Evolutionary conservation across 2,113 vertebrate species (phyloP).

Genomic region (Cebidichthys violaceus): DNA sequence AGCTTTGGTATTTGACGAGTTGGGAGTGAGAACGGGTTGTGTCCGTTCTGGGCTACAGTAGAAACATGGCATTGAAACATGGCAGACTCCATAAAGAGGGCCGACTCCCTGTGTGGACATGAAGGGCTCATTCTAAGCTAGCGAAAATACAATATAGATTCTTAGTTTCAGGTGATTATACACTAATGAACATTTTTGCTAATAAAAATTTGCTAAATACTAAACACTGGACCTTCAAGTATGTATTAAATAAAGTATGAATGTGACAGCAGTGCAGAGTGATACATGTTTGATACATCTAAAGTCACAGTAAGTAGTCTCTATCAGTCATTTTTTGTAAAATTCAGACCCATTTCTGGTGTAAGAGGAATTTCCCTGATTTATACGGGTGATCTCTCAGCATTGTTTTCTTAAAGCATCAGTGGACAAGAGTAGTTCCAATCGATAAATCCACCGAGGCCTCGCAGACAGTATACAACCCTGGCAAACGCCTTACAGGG

Average conservation of each 20-base stretch:
- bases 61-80: no score
- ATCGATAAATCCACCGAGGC: not conserved
- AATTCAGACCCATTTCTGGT: not conserved
- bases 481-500: constrained; percentile 10
- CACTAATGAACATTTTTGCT: not conserved
- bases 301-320: not conserved
- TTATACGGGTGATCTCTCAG: not conserved
- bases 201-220: no score
- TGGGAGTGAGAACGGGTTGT: no score
- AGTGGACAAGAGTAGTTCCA: not conserved
- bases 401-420: not conserved
- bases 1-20: no score
- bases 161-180: no score
- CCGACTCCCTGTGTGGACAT: no score
- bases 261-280: not conserved
- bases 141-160: no score
- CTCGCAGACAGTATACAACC: not conserved
- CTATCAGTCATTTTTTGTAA: not conserved
- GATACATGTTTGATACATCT: not conserved
- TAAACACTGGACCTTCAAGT: no score
- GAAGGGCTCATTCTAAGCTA: no score
- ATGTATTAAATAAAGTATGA: not conserved
- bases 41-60: no score
- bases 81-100: no score
- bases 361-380: not conserved